These are phyloP conservation scores for Babylonia areolata DNA, from an alignment of 1,140 invertebrate species.

Conservation along the genomic window DNA sequence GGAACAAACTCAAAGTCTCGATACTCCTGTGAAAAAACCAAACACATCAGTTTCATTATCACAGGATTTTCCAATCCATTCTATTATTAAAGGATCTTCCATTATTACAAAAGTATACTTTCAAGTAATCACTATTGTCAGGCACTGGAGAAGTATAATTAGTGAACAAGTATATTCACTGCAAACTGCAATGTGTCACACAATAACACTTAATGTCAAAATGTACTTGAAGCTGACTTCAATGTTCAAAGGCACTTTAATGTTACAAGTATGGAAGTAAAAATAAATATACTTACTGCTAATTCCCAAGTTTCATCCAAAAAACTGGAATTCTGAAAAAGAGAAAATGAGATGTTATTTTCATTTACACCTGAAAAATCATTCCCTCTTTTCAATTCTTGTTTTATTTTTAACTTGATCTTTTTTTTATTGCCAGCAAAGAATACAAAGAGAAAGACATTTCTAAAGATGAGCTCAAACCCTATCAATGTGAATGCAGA, in stretches of 20 bases:
- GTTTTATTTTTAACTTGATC: too few relatives aligned
- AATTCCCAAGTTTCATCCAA: conserved; percentile 60
- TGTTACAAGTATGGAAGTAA: too few relatives aligned
- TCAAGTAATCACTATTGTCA: too few relatives aligned
- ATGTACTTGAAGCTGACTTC: too few relatives aligned
- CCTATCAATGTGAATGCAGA: too few relatives aligned
- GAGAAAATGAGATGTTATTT: background rate
- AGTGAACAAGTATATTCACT: too few relatives aligned
- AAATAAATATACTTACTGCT: conserved; percentile 48
- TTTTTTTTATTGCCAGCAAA: background rate
- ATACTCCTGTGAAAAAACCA: conserved; percentile 50
- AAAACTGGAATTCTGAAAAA: conserved; percentile 58
- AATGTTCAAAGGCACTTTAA: too few relatives aligned
- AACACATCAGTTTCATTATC: background rate
- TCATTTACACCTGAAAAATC: background rate
- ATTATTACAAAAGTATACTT: too few relatives aligned
- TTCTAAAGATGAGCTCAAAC: background rate
- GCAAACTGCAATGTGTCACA: too few relatives aligned
- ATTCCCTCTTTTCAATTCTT: background rate
- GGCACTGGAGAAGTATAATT: too few relatives aligned
- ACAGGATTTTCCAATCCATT: background rate
- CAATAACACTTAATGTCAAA: too few relatives aligned
- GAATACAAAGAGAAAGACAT: background rate
- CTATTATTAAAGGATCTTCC: too few relatives aligned
- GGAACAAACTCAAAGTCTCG: conserved; percentile 66